phyloP scores from a whole-genome alignment of 1,140 invertebrate genomes.

The Chymomyza costata region DNA sequence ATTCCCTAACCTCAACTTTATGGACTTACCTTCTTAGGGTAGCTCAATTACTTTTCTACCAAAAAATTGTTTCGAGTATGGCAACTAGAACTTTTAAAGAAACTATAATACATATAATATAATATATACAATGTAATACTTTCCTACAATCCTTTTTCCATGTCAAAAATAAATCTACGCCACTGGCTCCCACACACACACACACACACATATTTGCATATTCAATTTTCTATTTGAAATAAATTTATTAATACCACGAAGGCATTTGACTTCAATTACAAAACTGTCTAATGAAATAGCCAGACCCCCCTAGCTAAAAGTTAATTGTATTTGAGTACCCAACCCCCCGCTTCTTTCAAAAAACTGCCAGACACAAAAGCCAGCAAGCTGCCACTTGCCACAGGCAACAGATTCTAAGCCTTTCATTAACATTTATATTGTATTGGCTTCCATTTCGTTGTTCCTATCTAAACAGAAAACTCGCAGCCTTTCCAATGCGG shows the following conservation, averaged over 20 bases:
- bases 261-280: constrained; percentile 41
- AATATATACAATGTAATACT: no score
- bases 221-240: constrained; percentile 25
- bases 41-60: no score
- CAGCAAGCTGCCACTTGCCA: neutral
- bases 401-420: constrained; percentile 30
- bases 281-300: constrained; percentile 30
- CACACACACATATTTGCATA: constrained; percentile 31
- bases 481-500: constrained; percentile 76
- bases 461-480: constrained; percentile 76
- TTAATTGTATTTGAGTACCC: constrained; percentile 35
- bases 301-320: constrained; percentile 16
- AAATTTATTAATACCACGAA: constrained; percentile 51
- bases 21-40: no score
- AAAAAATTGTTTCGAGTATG: no score
- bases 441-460: constrained; percentile 3
- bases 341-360: constrained; percentile 4
- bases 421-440: constrained; percentile 53
- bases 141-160: no score
- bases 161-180: no score
- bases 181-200: no score
- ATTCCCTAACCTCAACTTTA: no score
- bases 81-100: no score
- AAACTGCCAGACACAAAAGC: neutral
- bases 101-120: no score